Base-by-base conservation (phyloP, 2,797 vertebrate genomes). In the Microtus agrestis region DNA sequence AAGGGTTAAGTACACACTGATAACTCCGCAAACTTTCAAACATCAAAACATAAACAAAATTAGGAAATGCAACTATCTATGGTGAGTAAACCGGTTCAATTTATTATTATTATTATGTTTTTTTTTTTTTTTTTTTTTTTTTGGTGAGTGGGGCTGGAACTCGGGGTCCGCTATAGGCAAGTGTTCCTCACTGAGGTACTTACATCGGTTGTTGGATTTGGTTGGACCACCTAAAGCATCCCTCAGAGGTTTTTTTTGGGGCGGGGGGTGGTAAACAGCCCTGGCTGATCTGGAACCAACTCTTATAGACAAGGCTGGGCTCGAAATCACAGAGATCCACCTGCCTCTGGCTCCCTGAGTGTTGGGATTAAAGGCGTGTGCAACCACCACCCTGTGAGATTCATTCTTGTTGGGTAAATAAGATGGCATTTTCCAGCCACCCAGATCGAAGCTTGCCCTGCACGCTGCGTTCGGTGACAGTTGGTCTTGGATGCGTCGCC, bases 401-500 rank as follows among this genome's bases (percentile, higher is more conserved):
- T 89, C 10, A 17, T 77, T 65, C 81, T 56, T 77, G 40, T 54
- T 79, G 92, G 25, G 48, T 77, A 27, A 9, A 14, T 40, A 29
- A 76, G 14, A 34, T 4, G 19, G 71, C 21, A 19, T 12, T 56
- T 76, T 90, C 73, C 51, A 54, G 40, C 31, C 4, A 74, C 14
- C 51, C 29, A 69, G 37, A 19, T 19, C 13, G 91, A 90, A 43
- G 54, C 27, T 25, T 51, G 11, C 19, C 29, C 43, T 31, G 4
- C 40, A 23, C 34, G 25, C 85, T 7, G 56, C 48, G 0, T 37
- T 5, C 43, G 0, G 46, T 11, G 48, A 23, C 7, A 12, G 86
- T 54, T 54, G 56, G 7, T 0, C 6, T 37, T 27, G 73, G 10
- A 0, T 9, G 0, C 0, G 11, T 25, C 2, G 25, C 15, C 14